Conservation (phyloP, 1,140 invertebrate species). For the Babylonia areolata region DNA sequence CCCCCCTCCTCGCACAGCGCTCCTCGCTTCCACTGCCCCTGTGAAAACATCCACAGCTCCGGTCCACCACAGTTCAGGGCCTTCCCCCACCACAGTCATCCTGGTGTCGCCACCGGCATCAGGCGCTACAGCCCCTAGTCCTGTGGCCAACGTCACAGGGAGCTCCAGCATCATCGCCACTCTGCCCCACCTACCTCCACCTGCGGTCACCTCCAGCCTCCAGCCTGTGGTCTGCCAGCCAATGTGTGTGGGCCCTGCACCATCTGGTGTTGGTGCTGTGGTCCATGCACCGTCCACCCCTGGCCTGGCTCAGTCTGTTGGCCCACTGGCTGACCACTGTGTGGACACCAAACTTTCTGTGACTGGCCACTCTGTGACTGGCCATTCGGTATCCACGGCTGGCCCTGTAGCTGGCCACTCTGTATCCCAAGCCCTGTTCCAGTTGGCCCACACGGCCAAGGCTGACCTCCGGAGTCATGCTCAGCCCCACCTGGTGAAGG, state of each 20-base stretch:
- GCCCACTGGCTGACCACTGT: not conserved
- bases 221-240: not conserved
- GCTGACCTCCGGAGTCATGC: not conserved
- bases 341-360: not conserved
- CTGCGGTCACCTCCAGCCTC: not conserved
- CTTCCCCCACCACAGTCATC: not conserved
- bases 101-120: not conserved
- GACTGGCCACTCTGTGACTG: not conserved
- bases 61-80: not conserved
- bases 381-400: not conserved
- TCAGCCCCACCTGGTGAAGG: no score
- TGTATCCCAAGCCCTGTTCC: not conserved
- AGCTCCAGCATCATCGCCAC: not conserved
- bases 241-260: no score
- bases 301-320: not conserved
- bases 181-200: not conserved
- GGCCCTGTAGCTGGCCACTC: not conserved
- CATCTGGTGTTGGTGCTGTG: no score
- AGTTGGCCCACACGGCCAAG: not conserved
- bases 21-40: not conserved
- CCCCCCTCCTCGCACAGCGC: not conserved
- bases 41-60: not conserved
- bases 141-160: no score
- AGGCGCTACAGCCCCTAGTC: no score
- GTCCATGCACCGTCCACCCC: not conserved